A percentile compares a stretch with the other conserved stretches of the same genome.
phyloP scores from a whole-genome alignment of 2,113 vertebrate genomes.

The Circaetus gallicus region DNA sequence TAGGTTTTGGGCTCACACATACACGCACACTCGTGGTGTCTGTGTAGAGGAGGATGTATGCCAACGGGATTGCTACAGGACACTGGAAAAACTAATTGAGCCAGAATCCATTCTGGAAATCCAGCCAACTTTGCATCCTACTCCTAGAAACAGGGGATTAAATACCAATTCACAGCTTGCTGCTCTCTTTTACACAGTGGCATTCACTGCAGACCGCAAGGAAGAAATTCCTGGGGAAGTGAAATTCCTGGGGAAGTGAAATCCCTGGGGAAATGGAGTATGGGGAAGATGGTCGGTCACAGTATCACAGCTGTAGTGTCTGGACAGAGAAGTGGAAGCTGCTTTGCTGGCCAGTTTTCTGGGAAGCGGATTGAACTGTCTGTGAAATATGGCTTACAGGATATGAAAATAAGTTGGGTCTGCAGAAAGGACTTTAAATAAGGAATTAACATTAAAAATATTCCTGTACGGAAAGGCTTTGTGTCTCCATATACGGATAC shows the following conservation, averaged over 20 bases:
- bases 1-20: not conserved
- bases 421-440: not conserved
- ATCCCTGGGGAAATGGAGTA: not conserved
- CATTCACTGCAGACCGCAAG: not conserved
- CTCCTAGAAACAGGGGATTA: not conserved
- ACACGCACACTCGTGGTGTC: accelerated
- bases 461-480: conserved; percentile 18
- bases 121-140: not conserved
- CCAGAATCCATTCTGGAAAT: not conserved
- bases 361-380: not conserved
- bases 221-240: not conserved
- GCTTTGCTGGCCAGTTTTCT: not conserved
- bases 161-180: not conserved
- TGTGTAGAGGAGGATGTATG: not conserved
- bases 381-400: not conserved
- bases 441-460: not conserved
- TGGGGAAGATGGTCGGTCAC: accelerated
- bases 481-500: conserved; percentile 1
- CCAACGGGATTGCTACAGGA: not conserved
- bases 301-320: not conserved
- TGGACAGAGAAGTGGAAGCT: not conserved
- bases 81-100: not conserved
- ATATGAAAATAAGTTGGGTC: not conserved
- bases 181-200: not conserved
- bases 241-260: not conserved